phyloP scores from a whole-genome alignment of 2,797 vertebrate species.

The Bovichtus variegatus region DNA sequence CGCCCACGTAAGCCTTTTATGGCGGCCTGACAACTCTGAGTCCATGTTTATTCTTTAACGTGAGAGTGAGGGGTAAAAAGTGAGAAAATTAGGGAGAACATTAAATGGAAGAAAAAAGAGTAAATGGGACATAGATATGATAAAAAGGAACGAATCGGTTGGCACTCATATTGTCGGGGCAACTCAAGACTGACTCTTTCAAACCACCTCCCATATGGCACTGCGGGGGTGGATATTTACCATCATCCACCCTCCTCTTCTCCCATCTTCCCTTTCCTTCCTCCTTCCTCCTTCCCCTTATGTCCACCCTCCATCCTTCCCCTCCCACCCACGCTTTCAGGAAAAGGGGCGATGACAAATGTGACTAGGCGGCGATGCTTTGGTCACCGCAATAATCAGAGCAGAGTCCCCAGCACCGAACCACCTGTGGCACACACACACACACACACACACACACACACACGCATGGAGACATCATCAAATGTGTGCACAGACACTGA shows the following conservation, averaged over 20 bases:
- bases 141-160: constrained; percentile 69
- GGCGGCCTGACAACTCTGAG: constrained; percentile 58
- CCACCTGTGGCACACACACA: constrained; percentile 73
- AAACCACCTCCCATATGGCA: constrained; percentile 82
- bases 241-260: constrained; percentile 56
- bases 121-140: constrained; percentile 25
- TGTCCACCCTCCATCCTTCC: constrained; percentile 59
- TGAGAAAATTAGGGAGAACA: constrained; percentile 33
- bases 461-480: constrained; percentile 27
- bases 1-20: constrained; percentile 71
- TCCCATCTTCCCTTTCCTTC: constrained; percentile 50
- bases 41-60: constrained; percentile 19
- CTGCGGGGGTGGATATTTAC: constrained; percentile 67
- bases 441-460: constrained; percentile 16
- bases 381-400: constrained; percentile 76
- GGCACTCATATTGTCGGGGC: constrained; percentile 50
- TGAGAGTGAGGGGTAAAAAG: constrained; percentile 8
- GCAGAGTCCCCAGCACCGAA: constrained; percentile 65
- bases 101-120: constrained; percentile 16
- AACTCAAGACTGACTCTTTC: constrained; percentile 63
- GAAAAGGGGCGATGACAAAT: constrained; percentile 76
- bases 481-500: constrained; percentile 68
- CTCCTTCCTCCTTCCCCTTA: constrained; percentile 57
- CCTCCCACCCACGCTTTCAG: constrained; percentile 75
- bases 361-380: constrained; percentile 68